A percentile compares a stretch with the other conserved stretches of the same genome.
Evolutionary conservation across 2,888 invertebrate genomes (phyloP).

Genomic region (Lochmaea crataegi): DNA sequence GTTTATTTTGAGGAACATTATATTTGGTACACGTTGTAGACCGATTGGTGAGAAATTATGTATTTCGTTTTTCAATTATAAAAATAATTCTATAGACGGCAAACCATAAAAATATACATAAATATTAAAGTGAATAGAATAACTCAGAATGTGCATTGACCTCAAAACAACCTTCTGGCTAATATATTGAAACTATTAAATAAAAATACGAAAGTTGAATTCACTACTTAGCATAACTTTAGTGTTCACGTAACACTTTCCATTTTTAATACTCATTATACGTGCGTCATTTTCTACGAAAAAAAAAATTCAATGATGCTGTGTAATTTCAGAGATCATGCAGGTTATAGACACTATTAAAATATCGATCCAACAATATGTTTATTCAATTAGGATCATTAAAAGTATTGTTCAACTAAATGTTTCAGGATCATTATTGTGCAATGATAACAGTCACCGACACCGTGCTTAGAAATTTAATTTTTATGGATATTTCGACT

Average conservation of each 20-base stretch:
- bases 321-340: background rate
- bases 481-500: no score
- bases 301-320: constrained; percentile 1
- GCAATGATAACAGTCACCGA: no score
- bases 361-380: background rate
- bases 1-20: no score
- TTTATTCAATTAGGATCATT: no score
- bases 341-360: background rate
- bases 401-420: no score
- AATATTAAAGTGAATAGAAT: background rate
- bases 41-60: no score
- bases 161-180: background rate
- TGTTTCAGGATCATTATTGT: no score
- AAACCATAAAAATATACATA: background rate
- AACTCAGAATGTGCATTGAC: background rate
- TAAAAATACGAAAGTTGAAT: constrained; percentile 1
- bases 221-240: background rate
- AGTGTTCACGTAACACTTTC: background rate
- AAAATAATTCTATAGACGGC: no score
- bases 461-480: no score
- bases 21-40: no score
- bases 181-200: constrained; percentile 1
- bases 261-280: background rate
- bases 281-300: background rate
- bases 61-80: no score